Evolutionary conservation across 2,797 vertebrate species (phyloP), one percentile per base, ranked within the genome.

Genomic region (Antrozous pallidus): DNA sequence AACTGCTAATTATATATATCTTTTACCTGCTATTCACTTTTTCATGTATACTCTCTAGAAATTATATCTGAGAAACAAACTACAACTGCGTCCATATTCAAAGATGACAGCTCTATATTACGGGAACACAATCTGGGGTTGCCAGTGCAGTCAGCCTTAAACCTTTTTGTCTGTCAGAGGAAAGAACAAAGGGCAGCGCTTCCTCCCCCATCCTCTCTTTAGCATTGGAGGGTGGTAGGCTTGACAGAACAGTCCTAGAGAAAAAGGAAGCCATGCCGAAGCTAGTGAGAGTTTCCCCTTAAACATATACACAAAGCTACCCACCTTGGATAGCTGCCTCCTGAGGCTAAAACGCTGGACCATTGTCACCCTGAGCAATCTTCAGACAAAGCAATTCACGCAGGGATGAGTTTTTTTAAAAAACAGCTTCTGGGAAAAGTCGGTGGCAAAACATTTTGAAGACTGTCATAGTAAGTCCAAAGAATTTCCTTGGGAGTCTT

Each of bases 321-420:
- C 98, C 99, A 99, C 99, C 99, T 99, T 99, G 36, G 99, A 99
- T 95, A 99, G 98, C 98, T 99, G 99, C 98, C 99, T 98, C 95
- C 99, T 98, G 88, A 99, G 98, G 98, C 98, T 99, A 98, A 99
- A 99, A 97, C 99, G 98, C 98, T 99, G 99, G 97, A 99, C 99
- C 99, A 99, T 99, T 97, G 97, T 99, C 98, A 96, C 98, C 97
- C 88, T 61, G 82, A 80, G 94, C 10, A 63, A 81, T 92, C 86
- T 82, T 79, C 95, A 94, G 89, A 95, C 97, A 94, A 93, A 95
- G 97, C 93, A 90, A 92, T 70, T 54, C 88, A 54, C 94, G 33
- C 73, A 84, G 94, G 93, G 87, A 38, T 65, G 75, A 89, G 83
- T 20, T 73, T 81, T 93, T 93, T 84, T 90, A 94, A 58, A 84